Percentiles rank a stretch among this genome's conserved stretches.
These are phyloP conservation scores for Macrophya annulata DNA, from an alignment of 2,888 invertebrate species.

Conservation along the genomic window DNA sequence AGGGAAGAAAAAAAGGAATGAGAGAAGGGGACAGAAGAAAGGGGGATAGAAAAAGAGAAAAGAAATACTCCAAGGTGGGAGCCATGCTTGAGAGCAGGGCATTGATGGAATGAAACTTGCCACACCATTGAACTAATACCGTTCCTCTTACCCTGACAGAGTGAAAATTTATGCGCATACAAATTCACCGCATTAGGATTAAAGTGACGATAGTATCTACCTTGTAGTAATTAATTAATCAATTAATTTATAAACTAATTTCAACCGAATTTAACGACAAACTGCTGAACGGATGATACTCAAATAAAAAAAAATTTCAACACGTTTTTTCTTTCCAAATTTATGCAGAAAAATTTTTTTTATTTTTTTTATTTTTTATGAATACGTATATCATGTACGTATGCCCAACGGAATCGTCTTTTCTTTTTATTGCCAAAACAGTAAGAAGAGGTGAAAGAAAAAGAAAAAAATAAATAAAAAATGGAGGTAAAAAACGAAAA, in stretches of 20 bases:
- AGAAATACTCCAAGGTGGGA: neutral
- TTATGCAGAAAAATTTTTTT: neutral
- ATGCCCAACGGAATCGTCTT: slow-evolving; percentile 2
- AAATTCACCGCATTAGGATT: slow-evolving; percentile 46
- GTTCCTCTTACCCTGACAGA: slow-evolving; percentile 16
- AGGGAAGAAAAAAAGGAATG: slow-evolving; percentile 5
- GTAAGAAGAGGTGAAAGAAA: neutral
- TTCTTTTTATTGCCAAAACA: neutral
- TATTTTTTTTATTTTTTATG: no score
- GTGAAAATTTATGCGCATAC: slow-evolving; percentile 49
- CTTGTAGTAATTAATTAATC: slow-evolving; percentile 17
- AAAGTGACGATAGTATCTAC: slow-evolving; percentile 27
- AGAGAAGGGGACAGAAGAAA: neutral
- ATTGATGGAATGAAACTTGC: slow-evolving; percentile 51
- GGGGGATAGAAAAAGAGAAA: neutral
- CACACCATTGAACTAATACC: slow-evolving; percentile 52
- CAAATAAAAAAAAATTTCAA: neutral
- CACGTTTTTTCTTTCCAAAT: neutral
- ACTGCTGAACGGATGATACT: neutral
- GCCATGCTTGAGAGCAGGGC: neutral
- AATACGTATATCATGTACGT: neutral
- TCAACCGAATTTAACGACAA: neutral
- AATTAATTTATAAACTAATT: neutral
- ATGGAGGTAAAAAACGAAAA: neutral
- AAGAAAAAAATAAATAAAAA: neutral